Evolutionary conservation across 2,888 invertebrate genomes (phyloP), one percentile per base, ranked within the genome.

Genomic region (Cryptocheilus praepositus): DNA sequence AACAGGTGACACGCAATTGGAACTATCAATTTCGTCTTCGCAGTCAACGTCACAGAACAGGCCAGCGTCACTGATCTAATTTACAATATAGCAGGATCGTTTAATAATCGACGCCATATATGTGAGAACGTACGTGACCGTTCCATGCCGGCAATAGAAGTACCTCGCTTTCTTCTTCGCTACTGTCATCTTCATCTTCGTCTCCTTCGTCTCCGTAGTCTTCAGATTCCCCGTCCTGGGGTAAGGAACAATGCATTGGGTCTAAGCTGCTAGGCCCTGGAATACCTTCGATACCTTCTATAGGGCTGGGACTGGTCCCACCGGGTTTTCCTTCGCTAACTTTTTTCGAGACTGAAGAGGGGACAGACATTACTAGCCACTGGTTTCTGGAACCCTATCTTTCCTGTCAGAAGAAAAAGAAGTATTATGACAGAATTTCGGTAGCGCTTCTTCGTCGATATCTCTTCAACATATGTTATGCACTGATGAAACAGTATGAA

Each of bases 231-330:
- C 77, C 84, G 64, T 84, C 81, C 65, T 82, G 81, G 13, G 79
- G 77, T 43, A 81, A 61, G 3, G 76, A 64, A 18, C 81, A 79
- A 64, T 78, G 80, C 57, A 83, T 76, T 68, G 78, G 77, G 66
- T 86, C 83, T 67, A 82, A 55, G 28, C 82, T 80, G 70, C 88
- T 89, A 3, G 88, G 88, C 46, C 88, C 88, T 56, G 88, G 84
- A 56, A 86, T 79, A 54, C 81, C 83, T 68, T 86, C 85, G 7
- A 84, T 80, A 64, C 86, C 86, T 74, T 88, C 88, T 16, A 86
- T 77, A 53, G 88, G 88, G 81, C 88, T 88, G 28, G 86, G 85
- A 83, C 88, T 89, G 18, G 87, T 84, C 62, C 87, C 87, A 61
- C 83, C 85, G 66, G 86, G 80, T 81, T 87, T 88, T 71, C 83